These are phyloP conservation scores for Eutolmus rufibarbis DNA, from an alignment of 2,888 invertebrate species.

Conservation along the genomic window DNA sequence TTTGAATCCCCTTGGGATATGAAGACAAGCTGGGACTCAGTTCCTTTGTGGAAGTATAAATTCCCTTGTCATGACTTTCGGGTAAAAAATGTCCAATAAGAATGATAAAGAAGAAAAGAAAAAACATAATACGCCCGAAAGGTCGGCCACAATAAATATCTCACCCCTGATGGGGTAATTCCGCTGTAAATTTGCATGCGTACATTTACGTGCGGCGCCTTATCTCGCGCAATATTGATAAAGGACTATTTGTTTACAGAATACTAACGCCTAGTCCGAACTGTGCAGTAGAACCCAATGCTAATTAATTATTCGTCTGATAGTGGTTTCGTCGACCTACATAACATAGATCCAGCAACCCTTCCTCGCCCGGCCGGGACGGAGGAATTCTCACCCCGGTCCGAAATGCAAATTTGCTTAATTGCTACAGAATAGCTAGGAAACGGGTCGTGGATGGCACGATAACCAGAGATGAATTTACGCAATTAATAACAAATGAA, in stretches of 20 bases:
- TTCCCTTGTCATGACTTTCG: background rate
- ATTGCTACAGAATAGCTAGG: background rate
- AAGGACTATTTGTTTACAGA: background rate
- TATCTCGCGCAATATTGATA: slow-evolving; percentile 1
- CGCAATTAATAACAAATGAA: background rate
- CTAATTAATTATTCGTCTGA: background rate
- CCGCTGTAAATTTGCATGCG: background rate
- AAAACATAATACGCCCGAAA: background rate
- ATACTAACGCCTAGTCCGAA: background rate
- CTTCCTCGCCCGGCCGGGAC: background rate
- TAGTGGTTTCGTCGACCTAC: background rate
- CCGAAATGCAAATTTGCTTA: background rate
- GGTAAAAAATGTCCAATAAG: background rate
- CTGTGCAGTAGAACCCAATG: background rate
- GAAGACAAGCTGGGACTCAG: background rate
- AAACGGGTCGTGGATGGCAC: background rate
- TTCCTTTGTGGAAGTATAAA: background rate
- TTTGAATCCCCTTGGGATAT: background rate
- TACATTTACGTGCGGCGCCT: background rate
- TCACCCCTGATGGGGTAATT: background rate
- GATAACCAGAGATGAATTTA: background rate
- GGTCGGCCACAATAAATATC: background rate
- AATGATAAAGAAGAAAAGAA: background rate
- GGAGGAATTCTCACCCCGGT: background rate
- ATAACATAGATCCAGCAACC: background rate